These are phyloP conservation scores for Drosophila subquinaria DNA, from an alignment of 2,888 invertebrate genomes.

Conservation along the genomic window DNA sequence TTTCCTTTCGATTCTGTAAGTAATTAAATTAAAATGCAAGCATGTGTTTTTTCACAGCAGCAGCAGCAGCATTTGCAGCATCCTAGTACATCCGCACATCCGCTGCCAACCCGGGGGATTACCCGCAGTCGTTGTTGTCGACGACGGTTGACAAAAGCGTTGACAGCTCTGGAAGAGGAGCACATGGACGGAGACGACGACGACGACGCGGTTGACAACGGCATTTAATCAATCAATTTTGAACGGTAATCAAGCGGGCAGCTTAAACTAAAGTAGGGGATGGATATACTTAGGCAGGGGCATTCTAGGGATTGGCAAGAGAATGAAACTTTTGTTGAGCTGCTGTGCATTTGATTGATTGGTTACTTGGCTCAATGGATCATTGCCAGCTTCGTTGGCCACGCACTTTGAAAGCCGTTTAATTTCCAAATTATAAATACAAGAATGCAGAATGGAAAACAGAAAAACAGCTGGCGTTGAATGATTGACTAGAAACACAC, in stretches of 20 bases:
- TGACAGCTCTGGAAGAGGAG: conserved; percentile 60
- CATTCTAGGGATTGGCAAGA: conserved; percentile 22
- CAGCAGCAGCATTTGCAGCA: conserved; percentile 31
- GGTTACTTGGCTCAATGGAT: conserved; percentile 71
- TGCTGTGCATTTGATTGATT: conserved; percentile 71
- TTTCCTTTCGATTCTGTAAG: conserved; percentile 68
- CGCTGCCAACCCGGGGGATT: conserved; percentile 62
- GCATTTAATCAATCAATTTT: conserved; percentile 81
- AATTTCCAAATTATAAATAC: conserved; percentile 75
- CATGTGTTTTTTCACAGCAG: conserved; percentile 69
- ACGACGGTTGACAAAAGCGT: conserved; percentile 73
- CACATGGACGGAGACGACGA: conserved; percentile 2
- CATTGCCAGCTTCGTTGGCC: conserved; percentile 45
- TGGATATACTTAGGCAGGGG: conserved; percentile 36
- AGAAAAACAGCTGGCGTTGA: conserved; percentile 64
- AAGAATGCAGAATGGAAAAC: conserved; percentile 41
- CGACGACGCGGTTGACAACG: conserved; percentile 62
- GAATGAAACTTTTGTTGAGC: conserved; percentile 42
- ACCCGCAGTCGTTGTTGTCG: conserved; percentile 48
- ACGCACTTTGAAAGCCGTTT: conserved; percentile 66
- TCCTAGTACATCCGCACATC: conserved; percentile 38
- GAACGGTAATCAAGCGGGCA: conserved; percentile 80
- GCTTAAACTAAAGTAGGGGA: conserved; percentile 78
- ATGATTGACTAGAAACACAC: conserved; percentile 61
- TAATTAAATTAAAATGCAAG: conserved; percentile 82